A percentile compares a stretch with the other conserved stretches of the same genome.
Evolutionary conservation across 35 echinoderm and acorn worm species (phyloP).

Genomic region (Acanthaster planci): DNA sequence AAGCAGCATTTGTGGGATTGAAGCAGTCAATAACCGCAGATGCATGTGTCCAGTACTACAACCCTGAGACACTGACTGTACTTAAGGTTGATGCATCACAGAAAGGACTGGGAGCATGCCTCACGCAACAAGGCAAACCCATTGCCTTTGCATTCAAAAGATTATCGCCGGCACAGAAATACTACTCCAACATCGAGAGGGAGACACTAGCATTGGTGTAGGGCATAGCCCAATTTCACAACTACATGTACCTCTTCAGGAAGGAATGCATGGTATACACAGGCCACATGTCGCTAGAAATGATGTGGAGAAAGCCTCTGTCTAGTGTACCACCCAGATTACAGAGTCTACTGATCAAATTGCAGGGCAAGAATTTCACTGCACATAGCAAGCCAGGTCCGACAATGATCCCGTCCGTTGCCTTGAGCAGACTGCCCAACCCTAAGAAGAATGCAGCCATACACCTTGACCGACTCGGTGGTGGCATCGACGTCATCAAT

Average conservation of each 20-base stretch:
- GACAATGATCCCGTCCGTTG: conserved; percentile 48
- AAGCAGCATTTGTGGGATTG: conserved; percentile 2
- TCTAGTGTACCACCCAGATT: conserved; percentile 38
- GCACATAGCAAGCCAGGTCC: conserved; percentile 22
- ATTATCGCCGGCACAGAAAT: conserved; percentile 11
- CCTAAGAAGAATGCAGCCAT: conserved; percentile 13
- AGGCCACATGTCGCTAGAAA: conserved; percentile 35
- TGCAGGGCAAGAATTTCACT: conserved; percentile 51
- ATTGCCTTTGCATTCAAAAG: conserved; percentile 25
- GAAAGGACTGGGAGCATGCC: conserved; percentile 25
- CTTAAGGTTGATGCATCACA: conserved; percentile 26
- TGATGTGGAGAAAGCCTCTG: conserved; percentile 46
- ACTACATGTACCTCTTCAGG: conserved; percentile 38
- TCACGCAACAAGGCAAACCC: neutral
- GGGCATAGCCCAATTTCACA: conserved; percentile 27
- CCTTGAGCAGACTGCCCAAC: conserved; percentile 19
- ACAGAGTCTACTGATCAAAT: conserved; percentile 39
- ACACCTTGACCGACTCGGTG: conserved; percentile 27
- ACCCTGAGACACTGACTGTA: conserved; percentile 9
- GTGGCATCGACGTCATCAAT: neutral
- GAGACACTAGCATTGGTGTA: conserved; percentile 21
- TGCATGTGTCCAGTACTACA: conserved; percentile 39
- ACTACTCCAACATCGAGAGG: conserved; percentile 40
- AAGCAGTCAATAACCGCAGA: conserved; percentile 11
- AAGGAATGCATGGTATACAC: conserved; percentile 16